Evolutionary conservation across 2,113 vertebrate species (phyloP).

Genomic region (Mirza zaza): DNA sequence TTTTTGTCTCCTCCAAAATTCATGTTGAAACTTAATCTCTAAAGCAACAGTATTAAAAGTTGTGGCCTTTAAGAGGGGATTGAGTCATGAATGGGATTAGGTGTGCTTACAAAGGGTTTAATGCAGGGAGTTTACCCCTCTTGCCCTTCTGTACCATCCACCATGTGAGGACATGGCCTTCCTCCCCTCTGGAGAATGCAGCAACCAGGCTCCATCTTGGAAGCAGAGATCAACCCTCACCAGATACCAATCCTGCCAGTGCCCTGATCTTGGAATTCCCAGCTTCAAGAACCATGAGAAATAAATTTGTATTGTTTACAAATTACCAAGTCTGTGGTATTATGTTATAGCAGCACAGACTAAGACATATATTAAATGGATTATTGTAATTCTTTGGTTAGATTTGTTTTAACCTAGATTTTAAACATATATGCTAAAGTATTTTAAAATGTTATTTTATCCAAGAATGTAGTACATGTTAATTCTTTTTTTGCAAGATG

Average conservation of each 20-base stretch:
- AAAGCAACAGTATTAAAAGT: neutral
- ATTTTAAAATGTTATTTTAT: slow-evolving; percentile 5
- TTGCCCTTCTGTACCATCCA: neutral
- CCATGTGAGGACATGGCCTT: neutral
- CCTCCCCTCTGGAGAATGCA: neutral
- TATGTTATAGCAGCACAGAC: neutral
- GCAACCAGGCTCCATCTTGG: neutral
- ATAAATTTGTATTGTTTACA: neutral
- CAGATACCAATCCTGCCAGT: neutral
- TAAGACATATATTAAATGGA: neutral
- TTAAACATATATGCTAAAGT: neutral
- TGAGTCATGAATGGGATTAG: neutral
- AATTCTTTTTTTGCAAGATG: slow-evolving; percentile 34
- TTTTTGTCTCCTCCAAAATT: neutral
- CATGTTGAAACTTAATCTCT: neutral
- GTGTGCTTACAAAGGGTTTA: neutral
- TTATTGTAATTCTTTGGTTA: neutral
- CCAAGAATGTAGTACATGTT: neutral
- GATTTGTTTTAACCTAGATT: neutral
- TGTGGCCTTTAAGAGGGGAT: neutral
- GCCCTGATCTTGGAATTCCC: neutral
- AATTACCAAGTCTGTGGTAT: neutral
- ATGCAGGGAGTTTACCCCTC: neutral
- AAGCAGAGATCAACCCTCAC: neutral
- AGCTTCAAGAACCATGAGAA: neutral